Evolutionary conservation across 2,888 invertebrate genomes (phyloP), one percentile per base, ranked within the genome.

Genomic region (Eulithis prunata): DNA sequence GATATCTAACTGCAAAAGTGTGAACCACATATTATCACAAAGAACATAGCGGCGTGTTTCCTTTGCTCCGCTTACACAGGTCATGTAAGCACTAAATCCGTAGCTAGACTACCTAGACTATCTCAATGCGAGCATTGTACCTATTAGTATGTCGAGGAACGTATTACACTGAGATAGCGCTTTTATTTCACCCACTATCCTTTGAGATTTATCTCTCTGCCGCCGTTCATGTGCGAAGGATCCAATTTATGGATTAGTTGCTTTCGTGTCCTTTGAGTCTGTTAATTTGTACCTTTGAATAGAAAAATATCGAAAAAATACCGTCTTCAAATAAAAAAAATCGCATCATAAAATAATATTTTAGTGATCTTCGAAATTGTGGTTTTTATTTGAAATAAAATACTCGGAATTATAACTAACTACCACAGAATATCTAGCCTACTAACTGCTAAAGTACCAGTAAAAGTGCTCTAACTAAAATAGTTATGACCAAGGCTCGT

Each of bases 101-200:
- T 75, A 41, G 68, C 71, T 67, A 68, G 75, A 76, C 73, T 75
- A 75, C 71, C 71, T 67, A 68, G 75, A 76, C 73, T 75, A 75
- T 71, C 72, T 65, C 66, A 68, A 55, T 60, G 75, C 71, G 72
- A 76, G 75, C 75, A 73, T 73, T 72, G 69, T 70, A 63, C 69
- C 64, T 71, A 71, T 70, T 80, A 82, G 81, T 80, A 77, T 78
- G 80, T 79, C 66, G 78, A 78, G 57, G 77, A 83, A 86, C 79
- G 76, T 82, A 85, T 82, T 79, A 83, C 82, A 81, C 75, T 74
- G 75, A 82, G 82, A 86, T 84, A 85, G 82, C 79, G 78, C 80
- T 83, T 86, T 87, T 86, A 85, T 86, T 83, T 82, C 80, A 77
- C 78, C 74, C 72, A 68, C 68, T 72, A 71, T 83, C 76, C 75